These are phyloP conservation scores for Epinephelus fuscoguttatus DNA, from an alignment of 2,113 vertebrate species.

Conservation along the genomic window DNA sequence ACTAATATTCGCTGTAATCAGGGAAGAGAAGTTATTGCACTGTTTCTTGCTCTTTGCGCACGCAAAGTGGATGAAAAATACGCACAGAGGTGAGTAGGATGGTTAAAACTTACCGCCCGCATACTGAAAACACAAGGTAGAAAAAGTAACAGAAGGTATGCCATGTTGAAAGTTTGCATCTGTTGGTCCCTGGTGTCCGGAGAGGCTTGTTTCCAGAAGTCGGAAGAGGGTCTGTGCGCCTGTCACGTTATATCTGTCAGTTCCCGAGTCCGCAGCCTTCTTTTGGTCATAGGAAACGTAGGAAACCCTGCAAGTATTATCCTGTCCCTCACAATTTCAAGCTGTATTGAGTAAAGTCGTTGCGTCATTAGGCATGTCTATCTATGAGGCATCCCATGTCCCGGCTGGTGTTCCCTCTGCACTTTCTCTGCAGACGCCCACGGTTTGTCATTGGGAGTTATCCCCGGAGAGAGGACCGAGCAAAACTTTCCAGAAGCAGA, in stretches of 20 bases:
- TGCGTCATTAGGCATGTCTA: slow-evolving; percentile 78
- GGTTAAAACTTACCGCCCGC: slow-evolving; percentile 68
- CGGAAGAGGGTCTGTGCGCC: slow-evolving; percentile 4
- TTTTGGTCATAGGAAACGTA: slow-evolving; percentile 65
- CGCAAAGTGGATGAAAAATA: not conserved
- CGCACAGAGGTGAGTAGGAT: not conserved
- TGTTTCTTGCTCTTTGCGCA: not conserved
- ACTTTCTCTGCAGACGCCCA: slow-evolving; percentile 44
- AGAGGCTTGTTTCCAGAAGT: slow-evolving; percentile 26
- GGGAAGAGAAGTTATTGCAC: not conserved
- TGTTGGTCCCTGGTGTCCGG: slow-evolving; percentile 3
- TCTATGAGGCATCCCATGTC: slow-evolving; percentile 51
- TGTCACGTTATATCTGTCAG: slow-evolving; percentile 74
- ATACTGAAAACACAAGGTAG: slow-evolving; percentile 58
- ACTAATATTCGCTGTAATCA: slow-evolving; percentile 64
- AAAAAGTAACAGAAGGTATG: slow-evolving; percentile 42
- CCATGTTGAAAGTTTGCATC: slow-evolving; percentile 46
- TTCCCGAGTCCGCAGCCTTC: slow-evolving; percentile 42
- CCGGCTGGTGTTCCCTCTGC: slow-evolving; percentile 43
- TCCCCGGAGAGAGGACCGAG: not conserved
- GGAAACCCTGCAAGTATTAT: slow-evolving; percentile 72
- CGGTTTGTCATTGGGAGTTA: not conserved
- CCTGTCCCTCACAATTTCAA: slow-evolving; percentile 65
- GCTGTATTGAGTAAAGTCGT: slow-evolving; percentile 70
- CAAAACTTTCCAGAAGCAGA: slow-evolving; percentile 25